Conservation (phyloP, 1,140 invertebrate genomes). For the Ctenoplectra terminalis region DNA sequence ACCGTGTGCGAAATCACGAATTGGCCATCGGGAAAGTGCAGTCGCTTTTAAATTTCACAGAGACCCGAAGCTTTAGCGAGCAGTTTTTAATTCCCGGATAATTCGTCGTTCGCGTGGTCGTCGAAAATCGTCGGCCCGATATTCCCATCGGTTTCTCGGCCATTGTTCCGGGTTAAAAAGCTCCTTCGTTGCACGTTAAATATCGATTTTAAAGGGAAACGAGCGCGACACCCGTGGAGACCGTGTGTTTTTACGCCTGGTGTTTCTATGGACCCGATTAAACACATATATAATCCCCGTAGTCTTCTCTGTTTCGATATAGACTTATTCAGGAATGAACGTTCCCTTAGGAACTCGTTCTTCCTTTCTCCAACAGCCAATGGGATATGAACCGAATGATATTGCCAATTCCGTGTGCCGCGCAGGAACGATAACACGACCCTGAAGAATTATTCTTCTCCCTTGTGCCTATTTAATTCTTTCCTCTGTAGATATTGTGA, state of each 20-base stretch:
- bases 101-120: slow-evolving; percentile 14
- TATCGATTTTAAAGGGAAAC: slow-evolving; percentile 19
- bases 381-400: not conserved
- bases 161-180: slow-evolving; percentile 7
- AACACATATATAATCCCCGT: no score
- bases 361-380: no score
- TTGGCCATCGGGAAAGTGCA: not conserved
- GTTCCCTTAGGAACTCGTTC: not conserved
- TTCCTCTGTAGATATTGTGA: not conserved
- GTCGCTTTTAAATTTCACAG: slow-evolving; percentile 4
- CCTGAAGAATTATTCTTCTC: slow-evolving; percentile 3
- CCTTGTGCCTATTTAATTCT: not conserved
- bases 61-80: not conserved
- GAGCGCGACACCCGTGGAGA: not conserved
- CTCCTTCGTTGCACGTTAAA: slow-evolving; percentile 4
- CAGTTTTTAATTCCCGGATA: slow-evolving; percentile 22
- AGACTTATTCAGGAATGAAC: slow-evolving; percentile 8
- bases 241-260: not conserved
- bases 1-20: not conserved
- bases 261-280: not conserved
- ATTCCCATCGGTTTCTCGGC: slow-evolving; percentile 1
- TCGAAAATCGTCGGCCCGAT: not conserved
- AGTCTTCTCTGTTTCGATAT: not conserved
- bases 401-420: slow-evolving; percentile 9
- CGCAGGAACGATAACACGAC: not conserved